These are phyloP conservation scores for Cyanoliseus patagonus DNA, from an alignment of 2,113 vertebrate genomes.

Conservation along the genomic window DNA sequence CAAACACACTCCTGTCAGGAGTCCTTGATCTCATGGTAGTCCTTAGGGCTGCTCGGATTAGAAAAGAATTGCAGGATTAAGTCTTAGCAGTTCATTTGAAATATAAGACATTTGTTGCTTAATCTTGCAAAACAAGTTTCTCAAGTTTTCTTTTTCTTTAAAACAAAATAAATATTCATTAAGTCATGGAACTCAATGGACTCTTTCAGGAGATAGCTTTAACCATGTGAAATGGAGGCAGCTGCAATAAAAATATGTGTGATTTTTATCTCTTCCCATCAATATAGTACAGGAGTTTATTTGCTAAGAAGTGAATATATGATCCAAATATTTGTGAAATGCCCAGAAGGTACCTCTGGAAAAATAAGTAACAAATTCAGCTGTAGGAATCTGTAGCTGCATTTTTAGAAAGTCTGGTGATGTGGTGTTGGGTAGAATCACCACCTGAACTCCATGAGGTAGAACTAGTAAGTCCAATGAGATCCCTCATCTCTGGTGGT, in stretches of 20 bases:
- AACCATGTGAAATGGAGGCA: not conserved
- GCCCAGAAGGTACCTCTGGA: not conserved
- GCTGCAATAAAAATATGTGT: not conserved
- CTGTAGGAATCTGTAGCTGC: not conserved
- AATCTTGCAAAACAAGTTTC: slow-evolving; percentile 53
- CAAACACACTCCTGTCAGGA: not conserved
- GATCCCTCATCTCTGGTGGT: not conserved
- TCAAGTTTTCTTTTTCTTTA: slow-evolving; percentile 44
- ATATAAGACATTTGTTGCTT: slow-evolving; percentile 56
- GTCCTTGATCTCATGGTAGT: slow-evolving; percentile 45
- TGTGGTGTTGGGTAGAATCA: not conserved
- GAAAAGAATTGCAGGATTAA: slow-evolving; percentile 53
- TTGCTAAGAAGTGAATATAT: not conserved
- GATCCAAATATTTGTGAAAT: not conserved
- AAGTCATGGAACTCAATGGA: slow-evolving; percentile 6
- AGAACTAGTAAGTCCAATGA: not conserved
- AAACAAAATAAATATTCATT: slow-evolving; percentile 43
- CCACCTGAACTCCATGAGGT: not conserved
- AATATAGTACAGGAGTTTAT: not conserved
- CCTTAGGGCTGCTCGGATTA: slow-evolving; percentile 10
- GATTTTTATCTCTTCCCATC: not conserved
- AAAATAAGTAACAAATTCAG: not conserved
- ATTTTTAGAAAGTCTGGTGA: not conserved
- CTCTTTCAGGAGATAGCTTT: slow-evolving; percentile 11
- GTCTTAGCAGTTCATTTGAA: slow-evolving; percentile 49